A percentile compares a stretch with the other conserved stretches of the same genome.
These are phyloP conservation scores for Aethina tumida DNA, from an alignment of 1,140 invertebrate genomes.

Conservation along the genomic window DNA sequence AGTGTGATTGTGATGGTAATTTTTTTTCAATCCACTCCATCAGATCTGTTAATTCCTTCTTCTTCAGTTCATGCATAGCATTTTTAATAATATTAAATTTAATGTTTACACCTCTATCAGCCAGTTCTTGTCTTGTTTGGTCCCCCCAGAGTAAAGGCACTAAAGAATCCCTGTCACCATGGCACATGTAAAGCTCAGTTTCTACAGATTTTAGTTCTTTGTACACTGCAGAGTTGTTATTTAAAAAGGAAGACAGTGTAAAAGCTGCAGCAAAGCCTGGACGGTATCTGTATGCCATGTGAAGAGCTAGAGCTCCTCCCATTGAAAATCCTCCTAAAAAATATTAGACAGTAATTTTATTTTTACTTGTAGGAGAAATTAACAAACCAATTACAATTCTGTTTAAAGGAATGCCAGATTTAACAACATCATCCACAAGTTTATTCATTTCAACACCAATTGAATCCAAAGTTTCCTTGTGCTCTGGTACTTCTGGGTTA, in stretches of 20 bases:
- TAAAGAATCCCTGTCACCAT: constrained; percentile 42
- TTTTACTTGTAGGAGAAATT: not conserved
- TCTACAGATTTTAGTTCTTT: constrained; percentile 16
- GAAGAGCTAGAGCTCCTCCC: constrained; percentile 59
- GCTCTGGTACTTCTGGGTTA: constrained; percentile 47
- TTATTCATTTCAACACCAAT: constrained; percentile 46
- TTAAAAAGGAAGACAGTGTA: constrained; percentile 61
- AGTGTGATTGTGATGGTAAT: constrained; percentile 28
- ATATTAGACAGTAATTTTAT: constrained; percentile 3
- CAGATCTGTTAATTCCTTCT: constrained; percentile 38
- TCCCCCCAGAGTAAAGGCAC: constrained; percentile 45
- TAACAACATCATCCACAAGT: constrained; percentile 52
- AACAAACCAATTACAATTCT: constrained; percentile 52
- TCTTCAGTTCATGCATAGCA: constrained; percentile 45
- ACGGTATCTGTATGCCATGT: constrained; percentile 52
- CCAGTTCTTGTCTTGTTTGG: constrained; percentile 38
- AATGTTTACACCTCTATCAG: constrained; percentile 39
- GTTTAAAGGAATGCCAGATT: constrained; percentile 48
- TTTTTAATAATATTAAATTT: constrained; percentile 40
- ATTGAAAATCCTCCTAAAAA: constrained; percentile 62
- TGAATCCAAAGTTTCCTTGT: constrained; percentile 44
- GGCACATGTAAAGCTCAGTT: constrained; percentile 38
- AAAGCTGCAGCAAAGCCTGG: constrained; percentile 55
- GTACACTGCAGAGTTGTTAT: constrained; percentile 54
- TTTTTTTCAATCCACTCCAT: constrained; percentile 42